These are phyloP conservation scores for Musca domestica DNA, from an alignment of 1,140 invertebrate genomes.

Conservation along the genomic window DNA sequence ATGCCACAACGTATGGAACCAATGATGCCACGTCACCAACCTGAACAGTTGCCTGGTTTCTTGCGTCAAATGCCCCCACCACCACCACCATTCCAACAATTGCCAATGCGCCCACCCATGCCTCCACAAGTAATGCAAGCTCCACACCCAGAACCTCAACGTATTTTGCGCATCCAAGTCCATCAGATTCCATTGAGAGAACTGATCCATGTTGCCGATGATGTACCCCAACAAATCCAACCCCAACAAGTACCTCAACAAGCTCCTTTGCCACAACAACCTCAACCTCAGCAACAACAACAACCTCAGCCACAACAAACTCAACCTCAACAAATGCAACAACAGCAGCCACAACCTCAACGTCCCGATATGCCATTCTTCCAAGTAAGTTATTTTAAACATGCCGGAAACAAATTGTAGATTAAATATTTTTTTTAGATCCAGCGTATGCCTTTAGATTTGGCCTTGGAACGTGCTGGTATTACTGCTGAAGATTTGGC, in stretches of 20 bases:
- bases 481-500: constrained; percentile 62
- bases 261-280: constrained; percentile 24
- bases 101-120: constrained; percentile 53
- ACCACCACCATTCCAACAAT: constrained; percentile 51
- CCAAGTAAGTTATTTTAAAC: constrained; percentile 17
- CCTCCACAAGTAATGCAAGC: constrained; percentile 53
- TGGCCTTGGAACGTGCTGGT: constrained; percentile 55
- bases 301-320: not conserved
- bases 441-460: constrained; percentile 48
- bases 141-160: constrained; percentile 49
- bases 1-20: constrained; percentile 54
- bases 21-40: constrained; percentile 33
- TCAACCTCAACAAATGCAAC: constrained; percentile 4
- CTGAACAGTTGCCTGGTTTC: constrained; percentile 33
- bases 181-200: constrained; percentile 51
- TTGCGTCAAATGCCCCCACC: constrained; percentile 40
- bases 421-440: constrained; percentile 32
- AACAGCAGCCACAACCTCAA: constrained; percentile 29
- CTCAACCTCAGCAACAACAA: not conserved
- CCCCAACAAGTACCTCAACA: not conserved
- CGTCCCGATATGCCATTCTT: constrained; percentile 29
- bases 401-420: not conserved
- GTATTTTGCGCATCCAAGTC: constrained; percentile 50
- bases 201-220: constrained; percentile 43
- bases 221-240: constrained; percentile 47